A percentile compares a stretch with the other conserved stretches of the same genome.
phyloP scores from a whole-genome alignment of 2,888 invertebrate species.

The Dendrolimus pini region DNA sequence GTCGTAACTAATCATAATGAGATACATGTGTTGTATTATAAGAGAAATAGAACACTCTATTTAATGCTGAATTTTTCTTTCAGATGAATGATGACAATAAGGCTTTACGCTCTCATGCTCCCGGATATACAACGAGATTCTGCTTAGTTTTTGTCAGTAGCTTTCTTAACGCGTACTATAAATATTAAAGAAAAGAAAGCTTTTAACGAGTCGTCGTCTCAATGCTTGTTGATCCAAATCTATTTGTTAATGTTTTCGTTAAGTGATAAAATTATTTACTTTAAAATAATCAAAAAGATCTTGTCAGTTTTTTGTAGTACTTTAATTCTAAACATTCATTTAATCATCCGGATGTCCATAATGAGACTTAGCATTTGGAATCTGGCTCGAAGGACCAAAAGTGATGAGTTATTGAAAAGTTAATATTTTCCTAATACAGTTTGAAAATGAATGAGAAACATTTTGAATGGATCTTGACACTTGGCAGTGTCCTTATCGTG shows the following conservation, averaged over 20 bases:
- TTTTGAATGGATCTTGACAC: no score
- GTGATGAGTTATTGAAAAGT: no score
- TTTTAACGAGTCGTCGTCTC: not conserved
- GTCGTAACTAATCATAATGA: slow-evolving; percentile 27
- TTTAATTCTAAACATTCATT: no score
- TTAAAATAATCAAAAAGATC: no score
- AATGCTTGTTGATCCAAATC: not conserved
- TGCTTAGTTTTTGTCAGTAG: not conserved
- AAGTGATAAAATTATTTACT: no score
- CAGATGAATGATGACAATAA: slow-evolving; percentile 70
- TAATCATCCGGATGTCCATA: no score
- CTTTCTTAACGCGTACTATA: slow-evolving; percentile 25
- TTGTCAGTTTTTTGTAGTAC: no score
- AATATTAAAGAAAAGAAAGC: slow-evolving; percentile 3
- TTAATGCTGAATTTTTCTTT: slow-evolving; percentile 68
- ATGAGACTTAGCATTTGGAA: no score
- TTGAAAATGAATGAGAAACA: no score
- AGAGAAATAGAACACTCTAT: slow-evolving; percentile 37
- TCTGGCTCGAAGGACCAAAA: no score
- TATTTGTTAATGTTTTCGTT: not conserved
- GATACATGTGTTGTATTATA: slow-evolving; percentile 51
- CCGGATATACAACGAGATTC: slow-evolving; percentile 49
- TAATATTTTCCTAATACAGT: no score
- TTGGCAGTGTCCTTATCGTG: no score
- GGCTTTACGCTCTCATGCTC: slow-evolving; percentile 60